Evolutionary conservation across 2,113 vertebrate genomes (phyloP), one percentile per base, ranked within the genome.

Genomic region (Platanista minor): DNA sequence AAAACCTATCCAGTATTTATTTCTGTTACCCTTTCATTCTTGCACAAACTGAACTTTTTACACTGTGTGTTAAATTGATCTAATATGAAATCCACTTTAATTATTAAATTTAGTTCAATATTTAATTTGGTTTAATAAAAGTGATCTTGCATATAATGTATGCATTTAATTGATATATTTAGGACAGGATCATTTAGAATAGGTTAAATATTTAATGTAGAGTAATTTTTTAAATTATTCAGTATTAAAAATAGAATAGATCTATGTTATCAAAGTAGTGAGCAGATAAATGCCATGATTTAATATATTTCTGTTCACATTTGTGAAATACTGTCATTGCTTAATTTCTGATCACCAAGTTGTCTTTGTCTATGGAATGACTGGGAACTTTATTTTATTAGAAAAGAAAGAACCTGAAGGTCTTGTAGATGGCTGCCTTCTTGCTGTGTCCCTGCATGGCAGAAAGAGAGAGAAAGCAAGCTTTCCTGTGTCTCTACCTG

Each of bases 51-150:
- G 93, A 98, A 98, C 95, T 96, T 98, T 97, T 97, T 98, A 94
- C 36, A 97, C 49, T 95, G 85, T 95, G 92, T 97, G 92, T 96
- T 98, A 98, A 98, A 99, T 96, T 97, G 98, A 98, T 98, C 84
- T 97, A 98, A 98, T 98, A 98, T 98, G 97, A 98, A 98, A 98
- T 98, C 98, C 92, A 98, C 97, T 99, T 99, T 99, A 99, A 99
- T 98, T 99, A 98, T 99, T 99, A 98, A 99, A 99, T 99, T 98
- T 98, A 90, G 98, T 98, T 99, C 98, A 99, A 99, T 99, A 98
- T 99, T 99, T 99, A 99, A 99, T 99, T 98, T 98, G 92, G 95
- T 98, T 99, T 99, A 98, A 99, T 98, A 98, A 98, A 98, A 98
- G 97, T 97, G 93, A 94, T 94, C 96, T 98, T 98, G 97, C 97